Evolutionary conservation across 1,140 invertebrate genomes (phyloP).

Genomic region (Megathymus violae): DNA sequence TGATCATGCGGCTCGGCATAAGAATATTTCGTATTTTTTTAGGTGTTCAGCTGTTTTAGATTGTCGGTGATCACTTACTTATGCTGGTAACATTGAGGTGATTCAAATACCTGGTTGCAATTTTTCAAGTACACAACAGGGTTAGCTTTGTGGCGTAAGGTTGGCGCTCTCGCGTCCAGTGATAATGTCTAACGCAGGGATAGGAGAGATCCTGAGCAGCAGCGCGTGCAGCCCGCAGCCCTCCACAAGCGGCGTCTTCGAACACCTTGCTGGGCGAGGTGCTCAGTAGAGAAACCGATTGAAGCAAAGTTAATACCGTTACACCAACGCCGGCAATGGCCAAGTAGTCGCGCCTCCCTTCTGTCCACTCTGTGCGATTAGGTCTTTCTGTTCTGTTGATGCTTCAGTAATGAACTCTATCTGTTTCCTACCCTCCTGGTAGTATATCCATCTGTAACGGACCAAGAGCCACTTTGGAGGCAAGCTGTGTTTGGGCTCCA

Average conservation of each 20-base stretch:
- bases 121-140: not conserved
- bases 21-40: not conserved
- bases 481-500: slow-evolving; percentile 32
- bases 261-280: slow-evolving; percentile 90
- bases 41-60: not conserved
- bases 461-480: slow-evolving; percentile 46
- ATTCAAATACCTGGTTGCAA: slow-evolving; percentile 1
- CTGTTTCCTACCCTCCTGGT: slow-evolving; percentile 66
- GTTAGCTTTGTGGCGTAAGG: slow-evolving; percentile 24
- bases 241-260: slow-evolving; percentile 88
- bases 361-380: slow-evolving; percentile 80
- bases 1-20: not conserved
- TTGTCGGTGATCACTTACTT: no score
- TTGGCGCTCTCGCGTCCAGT: slow-evolving; percentile 63
- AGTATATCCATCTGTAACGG: slow-evolving; percentile 57
- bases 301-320: slow-evolving; percentile 83
- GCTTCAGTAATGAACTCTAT: slow-evolving; percentile 66
- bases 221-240: slow-evolving; percentile 65
- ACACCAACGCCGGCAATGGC: slow-evolving; percentile 76
- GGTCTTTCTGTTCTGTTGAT: slow-evolving; percentile 80
- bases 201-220: slow-evolving; percentile 71
- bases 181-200: slow-evolving; percentile 79
- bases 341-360: slow-evolving; percentile 81
- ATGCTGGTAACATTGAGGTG: not conserved
- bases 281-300: slow-evolving; percentile 82